Conservation (phyloP, 2,113 vertebrate species). For the Hemicordylus capensis region DNA sequence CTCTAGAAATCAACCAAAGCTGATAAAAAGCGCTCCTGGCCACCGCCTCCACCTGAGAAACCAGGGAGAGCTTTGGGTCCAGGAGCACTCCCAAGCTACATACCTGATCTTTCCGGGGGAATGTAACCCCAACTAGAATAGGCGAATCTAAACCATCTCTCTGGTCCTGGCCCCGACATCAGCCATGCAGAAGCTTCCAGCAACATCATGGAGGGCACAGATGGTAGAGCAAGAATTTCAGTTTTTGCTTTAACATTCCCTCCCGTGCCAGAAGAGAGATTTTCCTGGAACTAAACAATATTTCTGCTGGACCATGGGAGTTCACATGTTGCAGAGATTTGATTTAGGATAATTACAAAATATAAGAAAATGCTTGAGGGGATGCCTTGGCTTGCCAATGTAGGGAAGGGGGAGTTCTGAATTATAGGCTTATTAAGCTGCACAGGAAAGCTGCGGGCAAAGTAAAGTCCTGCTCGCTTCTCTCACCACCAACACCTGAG, state of each 20-base stretch:
- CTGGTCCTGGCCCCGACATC: too few species aligned
- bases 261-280: constrained; percentile 3
- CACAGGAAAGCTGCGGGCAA: neutral
- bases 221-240: constrained; percentile 15
- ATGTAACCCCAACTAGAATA: too few species aligned
- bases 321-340: neutral
- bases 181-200: neutral
- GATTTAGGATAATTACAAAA: neutral
- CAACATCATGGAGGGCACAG: constrained; percentile 35
- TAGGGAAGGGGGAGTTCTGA: neutral
- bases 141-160: too few species aligned
- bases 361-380: neutral
- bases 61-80: too few species aligned
- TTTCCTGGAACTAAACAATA: constrained; percentile 3
- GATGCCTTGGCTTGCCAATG: neutral
- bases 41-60: too few species aligned
- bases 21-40: too few species aligned
- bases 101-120: too few species aligned
- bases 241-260: neutral
- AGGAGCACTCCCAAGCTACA: too few species aligned
- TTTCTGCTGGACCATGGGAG: neutral
- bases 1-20: too few species aligned
- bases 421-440: neutral
- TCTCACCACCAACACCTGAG: constrained; percentile 1
- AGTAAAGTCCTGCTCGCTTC: neutral